phyloP scores from a whole-genome alignment of 1,140 invertebrate species.

The Eciton burchellii region DNA sequence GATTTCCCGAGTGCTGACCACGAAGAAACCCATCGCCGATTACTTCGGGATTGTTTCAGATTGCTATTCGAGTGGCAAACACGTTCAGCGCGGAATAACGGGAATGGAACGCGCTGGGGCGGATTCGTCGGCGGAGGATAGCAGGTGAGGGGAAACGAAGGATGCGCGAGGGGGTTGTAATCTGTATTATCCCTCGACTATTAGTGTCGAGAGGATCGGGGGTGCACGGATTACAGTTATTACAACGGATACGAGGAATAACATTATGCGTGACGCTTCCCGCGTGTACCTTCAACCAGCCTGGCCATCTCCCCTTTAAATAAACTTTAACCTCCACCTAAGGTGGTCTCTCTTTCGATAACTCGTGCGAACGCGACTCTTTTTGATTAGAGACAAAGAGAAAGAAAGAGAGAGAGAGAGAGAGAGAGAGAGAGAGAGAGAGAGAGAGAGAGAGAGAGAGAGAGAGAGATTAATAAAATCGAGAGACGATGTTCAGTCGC shows the following conservation, averaged over 20 bases:
- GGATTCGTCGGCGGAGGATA: conserved; percentile 59
- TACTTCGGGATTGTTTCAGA: conserved; percentile 82
- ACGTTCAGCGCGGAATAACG: conserved; percentile 71
- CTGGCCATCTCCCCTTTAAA: conserved; percentile 62
- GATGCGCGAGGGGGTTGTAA: conserved; percentile 74
- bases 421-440: no score
- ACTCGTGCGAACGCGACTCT: no score
- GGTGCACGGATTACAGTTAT: conserved; percentile 81
- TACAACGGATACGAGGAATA: conserved; percentile 79
- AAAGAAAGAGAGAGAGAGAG: no score
- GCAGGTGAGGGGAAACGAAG: conserved; percentile 30
- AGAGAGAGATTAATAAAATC: no score
- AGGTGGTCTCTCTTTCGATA: no score
- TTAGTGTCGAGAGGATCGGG: conserved; percentile 82
- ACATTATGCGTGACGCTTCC: conserved; percentile 78
- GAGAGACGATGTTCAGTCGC: no score
- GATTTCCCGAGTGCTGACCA: conserved; percentile 79
- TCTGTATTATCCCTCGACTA: conserved; percentile 84
- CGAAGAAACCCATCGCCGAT: conserved; percentile 74
- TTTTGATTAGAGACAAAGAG: no score
- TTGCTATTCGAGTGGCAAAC: conserved; percentile 81
- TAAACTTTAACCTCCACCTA: conserved; percentile 50
- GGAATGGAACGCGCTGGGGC: conserved; percentile 70
- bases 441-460: no score
- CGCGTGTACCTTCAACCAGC: conserved; percentile 38